A percentile compares a stretch with the other conserved stretches of the same genome.
These are phyloP conservation scores for Protobothrops mucrosquamatus DNA, from an alignment of 2,113 vertebrate species.

Conservation along the genomic window DNA sequence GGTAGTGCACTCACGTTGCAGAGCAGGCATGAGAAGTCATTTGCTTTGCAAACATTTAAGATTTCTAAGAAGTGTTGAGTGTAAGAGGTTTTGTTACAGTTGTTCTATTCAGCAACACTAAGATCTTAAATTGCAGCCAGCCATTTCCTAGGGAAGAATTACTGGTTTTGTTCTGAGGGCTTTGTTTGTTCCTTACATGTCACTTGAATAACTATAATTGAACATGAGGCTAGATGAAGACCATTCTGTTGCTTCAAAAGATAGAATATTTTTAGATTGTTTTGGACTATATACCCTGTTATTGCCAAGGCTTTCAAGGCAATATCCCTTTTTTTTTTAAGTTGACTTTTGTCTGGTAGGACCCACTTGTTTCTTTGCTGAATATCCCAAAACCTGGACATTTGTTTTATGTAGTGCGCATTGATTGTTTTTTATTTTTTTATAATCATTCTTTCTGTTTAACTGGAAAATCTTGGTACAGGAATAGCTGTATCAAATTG, in stretches of 20 bases:
- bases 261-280: slow-evolving; percentile 39
- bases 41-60: not conserved
- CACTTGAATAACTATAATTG: slow-evolving; percentile 34
- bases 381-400: slow-evolving; percentile 24
- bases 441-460: not conserved
- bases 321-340: slow-evolving; percentile 3
- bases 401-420: slow-evolving; percentile 12
- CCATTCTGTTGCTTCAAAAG: not conserved
- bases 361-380: slow-evolving; percentile 14
- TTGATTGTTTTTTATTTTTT: slow-evolving; percentile 23
- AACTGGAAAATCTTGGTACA: not conserved
- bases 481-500: not conserved
- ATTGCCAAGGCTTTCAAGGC: slow-evolving; percentile 4
- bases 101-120: not conserved
- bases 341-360: slow-evolving; percentile 25
- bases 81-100: not conserved
- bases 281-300: slow-evolving; percentile 31
- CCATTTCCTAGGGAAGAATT: not conserved
- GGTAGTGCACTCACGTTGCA: too few species aligned
- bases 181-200: slow-evolving; percentile 40
- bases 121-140: not conserved
- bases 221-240: slow-evolving; percentile 36
- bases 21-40: not conserved
- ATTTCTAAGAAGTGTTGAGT: not conserved
- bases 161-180: not conserved